Percentiles rank a stretch among this genome's conserved stretches.
Evolutionary conservation across 2,888 invertebrate genomes (phyloP).

Genomic region (Caenorhabditis sulstoni): DNA sequence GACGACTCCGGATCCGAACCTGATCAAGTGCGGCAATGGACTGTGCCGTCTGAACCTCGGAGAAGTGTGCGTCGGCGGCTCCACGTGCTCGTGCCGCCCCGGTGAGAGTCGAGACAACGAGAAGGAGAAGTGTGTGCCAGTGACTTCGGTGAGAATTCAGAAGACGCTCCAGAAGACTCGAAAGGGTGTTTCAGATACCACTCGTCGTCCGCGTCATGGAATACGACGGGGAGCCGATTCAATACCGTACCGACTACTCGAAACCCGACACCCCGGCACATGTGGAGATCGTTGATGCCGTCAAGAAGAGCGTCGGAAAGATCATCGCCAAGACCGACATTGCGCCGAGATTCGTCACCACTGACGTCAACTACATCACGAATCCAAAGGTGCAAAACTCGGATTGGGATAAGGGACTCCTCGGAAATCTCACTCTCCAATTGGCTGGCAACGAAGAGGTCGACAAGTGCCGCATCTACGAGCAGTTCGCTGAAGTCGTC

Average conservation of each 20-base stretch:
- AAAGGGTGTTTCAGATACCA: constrained; percentile 59
- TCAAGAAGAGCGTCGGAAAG: constrained; percentile 71
- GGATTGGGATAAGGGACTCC: constrained; percentile 75
- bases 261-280: constrained; percentile 72
- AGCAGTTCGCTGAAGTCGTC: constrained; percentile 66
- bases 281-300: constrained; percentile 69
- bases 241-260: constrained; percentile 75
- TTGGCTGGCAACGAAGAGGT: constrained; percentile 65
- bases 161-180: too few species aligned
- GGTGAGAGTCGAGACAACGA: constrained; percentile 65
- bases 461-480: constrained; percentile 69
- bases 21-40: constrained; percentile 67
- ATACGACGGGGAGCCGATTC: constrained; percentile 67
- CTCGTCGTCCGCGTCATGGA: constrained; percentile 73
- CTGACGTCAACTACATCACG: constrained; percentile 75
- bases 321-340: constrained; percentile 69
- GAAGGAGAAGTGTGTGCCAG: constrained; percentile 69
- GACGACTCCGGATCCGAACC: constrained; percentile 67
- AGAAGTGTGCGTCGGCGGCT: constrained; percentile 75
- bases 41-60: constrained; percentile 65
- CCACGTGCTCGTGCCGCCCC: constrained; percentile 74
- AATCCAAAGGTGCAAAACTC: constrained; percentile 75
- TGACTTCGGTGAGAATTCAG: constrained; percentile 53
- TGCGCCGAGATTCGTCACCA: constrained; percentile 70
- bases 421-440: constrained; percentile 72